Percentiles rank a stretch among this genome's conserved stretches.
Evolutionary conservation across 37 sponge, comb jelly and placozoan species (phyloP).

Genomic region (Tethya wilhelma): DNA sequence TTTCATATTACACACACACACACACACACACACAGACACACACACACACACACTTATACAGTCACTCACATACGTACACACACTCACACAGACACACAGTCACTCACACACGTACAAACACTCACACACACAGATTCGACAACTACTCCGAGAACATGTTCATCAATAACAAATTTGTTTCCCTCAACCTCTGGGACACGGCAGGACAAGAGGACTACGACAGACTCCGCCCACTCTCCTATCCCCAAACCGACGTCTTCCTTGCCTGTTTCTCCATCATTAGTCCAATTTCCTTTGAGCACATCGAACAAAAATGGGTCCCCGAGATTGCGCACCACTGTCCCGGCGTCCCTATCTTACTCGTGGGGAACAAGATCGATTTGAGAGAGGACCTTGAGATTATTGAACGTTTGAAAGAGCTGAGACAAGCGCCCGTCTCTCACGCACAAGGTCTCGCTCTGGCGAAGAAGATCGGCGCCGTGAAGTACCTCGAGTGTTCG

Average conservation of each 20-base stretch:
- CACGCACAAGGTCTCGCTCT: conserved; percentile 73
- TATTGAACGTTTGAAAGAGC: conserved; percentile 46
- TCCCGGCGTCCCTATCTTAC: conserved; percentile 80
- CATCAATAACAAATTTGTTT: conserved; percentile 61
- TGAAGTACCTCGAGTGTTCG: conserved; percentile 91
- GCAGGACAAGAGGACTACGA: conserved; percentile 94
- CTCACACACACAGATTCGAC: conserved; percentile 70
- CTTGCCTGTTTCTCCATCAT: conserved; percentile 74
- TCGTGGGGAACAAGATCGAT: conserved; percentile 86
- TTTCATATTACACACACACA: no score
- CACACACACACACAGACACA: no score
- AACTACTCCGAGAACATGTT: conserved; percentile 89
- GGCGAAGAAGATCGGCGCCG: conserved; percentile 76
- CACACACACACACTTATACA: no score
- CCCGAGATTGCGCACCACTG: conserved; percentile 88
- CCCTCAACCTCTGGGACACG: conserved; percentile 91
- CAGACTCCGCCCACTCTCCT: conserved; percentile 88
- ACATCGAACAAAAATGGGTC: conserved; percentile 75
- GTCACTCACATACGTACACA: no score
- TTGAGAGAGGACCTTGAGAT: conserved; percentile 78
- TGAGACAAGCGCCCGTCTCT: conserved; percentile 62
- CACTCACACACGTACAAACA: no score
- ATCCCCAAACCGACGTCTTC: conserved; percentile 90
- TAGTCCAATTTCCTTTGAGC: conserved; percentile 78
- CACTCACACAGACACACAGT: no score